A percentile compares a stretch with the other conserved stretches of the same genome.
Conservation (phyloP, 2,113 vertebrate genomes). For the Sarotherodon lohbergeri region DNA sequence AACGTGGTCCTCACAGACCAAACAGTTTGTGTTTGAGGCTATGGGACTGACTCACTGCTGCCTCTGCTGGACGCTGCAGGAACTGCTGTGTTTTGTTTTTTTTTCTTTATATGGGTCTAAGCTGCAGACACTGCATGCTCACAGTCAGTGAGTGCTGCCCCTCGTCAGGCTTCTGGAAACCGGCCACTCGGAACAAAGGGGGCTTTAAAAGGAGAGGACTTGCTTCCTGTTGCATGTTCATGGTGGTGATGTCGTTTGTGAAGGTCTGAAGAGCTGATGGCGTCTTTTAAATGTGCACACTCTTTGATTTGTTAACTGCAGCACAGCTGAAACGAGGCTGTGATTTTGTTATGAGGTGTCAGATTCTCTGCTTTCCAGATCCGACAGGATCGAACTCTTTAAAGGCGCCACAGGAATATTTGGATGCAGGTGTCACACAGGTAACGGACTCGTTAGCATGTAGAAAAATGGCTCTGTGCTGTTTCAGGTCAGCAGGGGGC, state of each 20-base stretch:
- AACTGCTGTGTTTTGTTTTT: not conserved
- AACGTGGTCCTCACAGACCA: not conserved
- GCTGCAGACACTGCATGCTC: not conserved
- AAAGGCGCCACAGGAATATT: fast-evolving
- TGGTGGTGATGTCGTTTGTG: not conserved
- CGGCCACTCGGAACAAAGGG: not conserved
- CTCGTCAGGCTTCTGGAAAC: not conserved
- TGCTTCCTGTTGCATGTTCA: not conserved
- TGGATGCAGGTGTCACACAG: not conserved
- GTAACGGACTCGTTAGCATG: fast-evolving
- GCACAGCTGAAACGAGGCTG: not conserved
- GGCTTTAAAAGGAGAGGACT: fast-evolving
- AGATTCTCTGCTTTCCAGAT: not conserved
- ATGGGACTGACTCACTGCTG: not conserved
- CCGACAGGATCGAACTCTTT: not conserved
- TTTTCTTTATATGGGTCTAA: not conserved
- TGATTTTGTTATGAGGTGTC: fast-evolving
- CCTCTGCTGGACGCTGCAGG: not conserved
- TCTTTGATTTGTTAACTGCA: not conserved
- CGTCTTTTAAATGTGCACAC: fast-evolving
- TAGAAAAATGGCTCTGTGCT: not conserved
- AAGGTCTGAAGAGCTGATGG: not conserved
- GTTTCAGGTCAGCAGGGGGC: not conserved
- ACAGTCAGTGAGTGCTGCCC: not conserved
- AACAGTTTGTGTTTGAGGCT: not conserved